These are phyloP conservation scores for Gnathochromis pfefferi DNA, from an alignment of 2,113 vertebrate species.

Conservation along the genomic window DNA sequence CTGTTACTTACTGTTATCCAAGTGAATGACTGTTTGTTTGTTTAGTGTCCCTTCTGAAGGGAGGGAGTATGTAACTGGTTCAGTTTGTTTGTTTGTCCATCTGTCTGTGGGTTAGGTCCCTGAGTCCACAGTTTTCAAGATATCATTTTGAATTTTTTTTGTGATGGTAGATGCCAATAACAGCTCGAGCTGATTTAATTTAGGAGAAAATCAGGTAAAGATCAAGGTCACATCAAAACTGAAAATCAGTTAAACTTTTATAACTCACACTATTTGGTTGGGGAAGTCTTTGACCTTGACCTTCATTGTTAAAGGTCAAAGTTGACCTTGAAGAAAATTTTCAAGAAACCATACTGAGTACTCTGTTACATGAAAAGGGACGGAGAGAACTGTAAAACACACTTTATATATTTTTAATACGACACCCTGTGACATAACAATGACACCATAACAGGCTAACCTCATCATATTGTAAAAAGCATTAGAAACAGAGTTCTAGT, in stretches of 20 bases:
- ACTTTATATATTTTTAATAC: not conserved
- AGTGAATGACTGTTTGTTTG: not conserved
- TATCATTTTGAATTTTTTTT: not conserved
- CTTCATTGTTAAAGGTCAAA: not conserved
- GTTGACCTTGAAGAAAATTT: not conserved
- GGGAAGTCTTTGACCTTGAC: not conserved
- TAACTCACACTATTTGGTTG: not conserved
- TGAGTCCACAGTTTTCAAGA: not conserved
- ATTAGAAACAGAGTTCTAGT: not conserved
- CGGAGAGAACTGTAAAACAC: not conserved
- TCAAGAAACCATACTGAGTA: not conserved
- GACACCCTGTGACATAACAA: not conserved
- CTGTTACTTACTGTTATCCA: not conserved
- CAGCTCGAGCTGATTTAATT: not conserved
- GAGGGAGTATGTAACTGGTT: not conserved
- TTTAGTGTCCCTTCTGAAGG: not conserved
- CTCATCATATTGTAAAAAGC: not conserved
- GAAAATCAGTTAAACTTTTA: not conserved
- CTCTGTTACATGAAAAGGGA: not conserved
- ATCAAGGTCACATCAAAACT: not conserved
- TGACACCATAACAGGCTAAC: not conserved
- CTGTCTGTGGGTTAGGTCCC: not conserved
- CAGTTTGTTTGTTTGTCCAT: not conserved
- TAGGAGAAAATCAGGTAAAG: not conserved
- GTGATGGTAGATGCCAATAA: accelerated